These are phyloP conservation scores for Antheraea pernyi DNA, from an alignment of 1,140 invertebrate species.

Conservation along the genomic window DNA sequence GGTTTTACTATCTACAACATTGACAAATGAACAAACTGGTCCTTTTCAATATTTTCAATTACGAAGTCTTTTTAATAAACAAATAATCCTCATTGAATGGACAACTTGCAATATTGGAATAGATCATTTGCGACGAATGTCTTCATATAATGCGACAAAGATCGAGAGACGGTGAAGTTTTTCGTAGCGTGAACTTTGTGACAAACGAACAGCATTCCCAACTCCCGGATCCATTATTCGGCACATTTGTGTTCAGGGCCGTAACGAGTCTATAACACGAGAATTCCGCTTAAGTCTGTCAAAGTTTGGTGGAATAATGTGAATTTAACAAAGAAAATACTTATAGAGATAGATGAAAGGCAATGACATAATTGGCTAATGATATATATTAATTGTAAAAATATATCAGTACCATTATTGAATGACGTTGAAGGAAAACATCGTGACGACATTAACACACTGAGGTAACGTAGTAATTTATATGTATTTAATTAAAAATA, in stretches of 20 bases:
- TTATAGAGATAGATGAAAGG: too few species aligned
- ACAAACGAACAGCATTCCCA: constrained; percentile 12
- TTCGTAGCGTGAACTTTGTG: background rate
- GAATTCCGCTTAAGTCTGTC: too few species aligned
- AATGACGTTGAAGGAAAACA: too few species aligned
- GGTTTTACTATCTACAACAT: too few species aligned
- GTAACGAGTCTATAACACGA: background rate
- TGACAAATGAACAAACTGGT: too few species aligned
- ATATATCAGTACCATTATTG: too few species aligned
- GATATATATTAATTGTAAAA: too few species aligned
- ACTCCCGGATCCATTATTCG: constrained; percentile 11
- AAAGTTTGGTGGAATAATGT: background rate
- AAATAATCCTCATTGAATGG: background rate
- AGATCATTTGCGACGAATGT: background rate
- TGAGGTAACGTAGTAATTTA: too few species aligned
- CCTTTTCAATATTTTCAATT: background rate
- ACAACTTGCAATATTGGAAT: background rate
- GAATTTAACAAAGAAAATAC: background rate
- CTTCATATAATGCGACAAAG: constrained; percentile 1
- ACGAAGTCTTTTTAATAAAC: background rate
- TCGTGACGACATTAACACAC: too few species aligned
- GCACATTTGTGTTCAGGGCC: constrained; percentile 6
- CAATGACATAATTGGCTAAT: too few species aligned
- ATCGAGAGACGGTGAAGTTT: background rate
- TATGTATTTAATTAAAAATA: too few species aligned